Conservation (phyloP, 2,888 invertebrate species). For the Isotomurus palustris region DNA sequence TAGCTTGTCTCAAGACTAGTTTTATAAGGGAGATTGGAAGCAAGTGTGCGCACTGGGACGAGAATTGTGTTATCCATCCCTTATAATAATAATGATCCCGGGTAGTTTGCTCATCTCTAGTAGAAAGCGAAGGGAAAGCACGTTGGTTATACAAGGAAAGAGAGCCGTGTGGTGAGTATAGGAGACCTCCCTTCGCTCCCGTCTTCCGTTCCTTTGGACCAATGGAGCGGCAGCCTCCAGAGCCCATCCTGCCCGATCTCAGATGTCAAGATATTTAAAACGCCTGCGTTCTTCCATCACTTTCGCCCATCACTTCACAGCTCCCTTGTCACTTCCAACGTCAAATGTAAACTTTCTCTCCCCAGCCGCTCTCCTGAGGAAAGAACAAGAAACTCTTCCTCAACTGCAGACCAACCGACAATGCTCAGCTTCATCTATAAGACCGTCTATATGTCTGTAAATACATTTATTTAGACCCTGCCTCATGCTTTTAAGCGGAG, state of each 20-base stretch:
- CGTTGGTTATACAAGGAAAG: slow-evolving; percentile 7
- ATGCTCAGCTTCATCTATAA: no score
- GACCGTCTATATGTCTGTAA: no score
- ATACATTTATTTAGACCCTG: no score
- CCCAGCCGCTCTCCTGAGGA: no score
- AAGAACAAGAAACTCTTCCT: no score
- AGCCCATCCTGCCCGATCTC: slow-evolving; percentile 24
- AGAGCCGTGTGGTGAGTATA: slow-evolving; percentile 6
- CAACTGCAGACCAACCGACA: no score
- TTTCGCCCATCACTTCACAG: slow-evolving; percentile 18
- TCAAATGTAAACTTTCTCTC: neutral
- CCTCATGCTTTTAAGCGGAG: no score
- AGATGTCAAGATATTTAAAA: slow-evolving; percentile 13
- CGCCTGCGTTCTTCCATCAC: slow-evolving; percentile 23
- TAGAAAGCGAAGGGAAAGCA: neutral
- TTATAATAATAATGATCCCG: neutral
- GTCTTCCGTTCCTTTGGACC: slow-evolving; percentile 40
- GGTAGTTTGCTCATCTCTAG: no score
- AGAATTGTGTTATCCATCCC: slow-evolving; percentile 29
- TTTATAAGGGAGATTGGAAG: slow-evolving; percentile 45
- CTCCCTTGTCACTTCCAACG: slow-evolving; percentile 1
- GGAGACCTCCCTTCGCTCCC: slow-evolving; percentile 41
- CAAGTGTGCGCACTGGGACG: slow-evolving; percentile 31
- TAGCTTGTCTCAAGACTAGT: slow-evolving; percentile 46
- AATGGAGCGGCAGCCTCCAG: slow-evolving; percentile 35